Evolutionary conservation across 2,113 vertebrate species (phyloP), one percentile per base, ranked within the genome.

Genomic region (Anhinga rufa): DNA sequence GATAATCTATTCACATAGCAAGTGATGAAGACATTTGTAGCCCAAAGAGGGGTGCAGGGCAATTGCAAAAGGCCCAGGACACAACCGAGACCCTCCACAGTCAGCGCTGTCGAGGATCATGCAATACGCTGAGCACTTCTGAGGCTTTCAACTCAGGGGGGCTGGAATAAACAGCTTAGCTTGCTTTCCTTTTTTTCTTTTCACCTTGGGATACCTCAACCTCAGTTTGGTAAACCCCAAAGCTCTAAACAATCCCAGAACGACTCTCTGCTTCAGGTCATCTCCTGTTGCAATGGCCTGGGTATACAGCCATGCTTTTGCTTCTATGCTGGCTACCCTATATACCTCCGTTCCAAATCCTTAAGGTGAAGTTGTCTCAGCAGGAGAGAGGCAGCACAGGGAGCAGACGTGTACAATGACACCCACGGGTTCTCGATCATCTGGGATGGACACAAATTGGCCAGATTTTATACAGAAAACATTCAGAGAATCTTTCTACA

Each of bases 401-500:
- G 21, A 12, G 40, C 20, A 28, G 19, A 15, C 11, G 28, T 4
- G 6, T 17, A 19, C 38, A 4, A 9, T 6, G 65, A 40, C 31
- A 57, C 20, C 5, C 3, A 0, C 36, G 6, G 24, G 24, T 40
- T 31, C 34, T 31, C 71, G 15, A 34, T 15, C 36, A 15, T 5
- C 76, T 9, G 36, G 28, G n/a, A 42, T 0, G 0, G 19, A 26
- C 54, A 61, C 1, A 1, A 32, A 32, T 7, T 38, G 60, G 49
- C 24, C 58, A 86, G 44, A 32, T 82, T n/a, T 10, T 15, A 42
- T 3, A 58, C 6, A 78, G 48, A 55, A 64, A 85, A 46, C 2
- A 2, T 58, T 57, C 49, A 32, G 36, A 82, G 31, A 76, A 40
- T 51, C 76, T 48, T 64, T 10, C 18, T 55, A 7, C 55, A 10